Evolutionary conservation across 2,113 vertebrate genomes (phyloP).

Genomic region (Panthera uncia): DNA sequence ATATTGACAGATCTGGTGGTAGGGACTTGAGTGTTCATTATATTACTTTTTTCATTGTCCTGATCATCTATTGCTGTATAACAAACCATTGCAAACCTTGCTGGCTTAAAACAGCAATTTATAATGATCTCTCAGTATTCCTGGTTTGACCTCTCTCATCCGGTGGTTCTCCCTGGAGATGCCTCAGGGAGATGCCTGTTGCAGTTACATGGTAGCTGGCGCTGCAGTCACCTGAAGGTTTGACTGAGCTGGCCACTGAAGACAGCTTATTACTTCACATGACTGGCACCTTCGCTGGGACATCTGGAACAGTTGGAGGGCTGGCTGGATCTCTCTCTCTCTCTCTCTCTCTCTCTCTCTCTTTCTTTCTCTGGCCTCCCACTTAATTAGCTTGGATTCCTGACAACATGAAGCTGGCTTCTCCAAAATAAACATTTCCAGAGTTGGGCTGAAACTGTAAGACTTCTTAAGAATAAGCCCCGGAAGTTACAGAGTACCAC

Average conservation of each 20-base stretch:
- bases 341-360: no score
- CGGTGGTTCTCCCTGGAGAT: background rate
- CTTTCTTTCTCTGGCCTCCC: accelerated
- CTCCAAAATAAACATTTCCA: background rate
- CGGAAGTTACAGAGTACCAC: background rate
- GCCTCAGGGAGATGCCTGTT: background rate
- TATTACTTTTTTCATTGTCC: background rate
- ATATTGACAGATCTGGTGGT: background rate
- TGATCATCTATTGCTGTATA: background rate
- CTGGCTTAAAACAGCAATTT: background rate
- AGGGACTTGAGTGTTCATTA: background rate
- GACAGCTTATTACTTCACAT: background rate
- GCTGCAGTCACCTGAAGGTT: background rate
- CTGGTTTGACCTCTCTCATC: background rate
- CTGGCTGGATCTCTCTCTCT: background rate
- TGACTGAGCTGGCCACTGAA: background rate
- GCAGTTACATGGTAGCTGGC: background rate
- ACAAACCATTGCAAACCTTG: background rate
- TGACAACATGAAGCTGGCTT: background rate
- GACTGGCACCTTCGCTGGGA: background rate
- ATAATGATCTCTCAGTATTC: background rate
- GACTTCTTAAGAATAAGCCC: background rate
- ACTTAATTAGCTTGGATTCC: background rate
- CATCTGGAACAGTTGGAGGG: background rate
- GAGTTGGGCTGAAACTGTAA: background rate